Conservation (phyloP, 2,888 invertebrate species). For the Pollenia amentaria region DNA sequence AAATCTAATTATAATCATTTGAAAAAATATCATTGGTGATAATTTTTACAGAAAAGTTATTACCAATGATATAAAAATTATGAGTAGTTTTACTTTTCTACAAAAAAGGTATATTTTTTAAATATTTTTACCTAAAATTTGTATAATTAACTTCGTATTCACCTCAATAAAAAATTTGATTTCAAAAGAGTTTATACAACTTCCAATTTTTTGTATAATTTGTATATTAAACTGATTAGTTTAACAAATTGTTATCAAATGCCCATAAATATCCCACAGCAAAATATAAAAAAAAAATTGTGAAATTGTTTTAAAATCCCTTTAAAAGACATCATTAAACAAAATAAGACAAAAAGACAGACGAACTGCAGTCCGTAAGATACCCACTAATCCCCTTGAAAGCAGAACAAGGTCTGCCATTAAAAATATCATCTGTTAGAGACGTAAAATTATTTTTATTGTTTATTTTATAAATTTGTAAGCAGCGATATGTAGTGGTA, state of each 20-base stretch:
- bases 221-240: not conserved
- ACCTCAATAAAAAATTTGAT: no score
- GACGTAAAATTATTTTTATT: slow-evolving; percentile 3
- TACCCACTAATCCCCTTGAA: no score
- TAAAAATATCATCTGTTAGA: slow-evolving; percentile 7
- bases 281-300: not conserved
- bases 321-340: slow-evolving; percentile 7
- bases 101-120: no score
- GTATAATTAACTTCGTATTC: no score
- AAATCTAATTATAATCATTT: no score
- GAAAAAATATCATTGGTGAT: not conserved
- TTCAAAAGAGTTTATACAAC: no score
- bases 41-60: not conserved
- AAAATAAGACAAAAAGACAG: not conserved
- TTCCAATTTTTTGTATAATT: not conserved
- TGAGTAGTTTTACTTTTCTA: no score
- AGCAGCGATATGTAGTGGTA: no score
- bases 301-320: not conserved
- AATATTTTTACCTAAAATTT: no score
- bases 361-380: not conserved
- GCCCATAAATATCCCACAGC: not conserved
- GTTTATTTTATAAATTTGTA: not conserved
- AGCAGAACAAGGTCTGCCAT: not conserved
- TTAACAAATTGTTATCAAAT: not conserved
- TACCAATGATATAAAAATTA: no score